Percentiles rank a stretch among this genome's conserved stretches.
Conservation (phyloP, 2,797 vertebrate genomes). For the Dendrocincla fuliginosa region DNA sequence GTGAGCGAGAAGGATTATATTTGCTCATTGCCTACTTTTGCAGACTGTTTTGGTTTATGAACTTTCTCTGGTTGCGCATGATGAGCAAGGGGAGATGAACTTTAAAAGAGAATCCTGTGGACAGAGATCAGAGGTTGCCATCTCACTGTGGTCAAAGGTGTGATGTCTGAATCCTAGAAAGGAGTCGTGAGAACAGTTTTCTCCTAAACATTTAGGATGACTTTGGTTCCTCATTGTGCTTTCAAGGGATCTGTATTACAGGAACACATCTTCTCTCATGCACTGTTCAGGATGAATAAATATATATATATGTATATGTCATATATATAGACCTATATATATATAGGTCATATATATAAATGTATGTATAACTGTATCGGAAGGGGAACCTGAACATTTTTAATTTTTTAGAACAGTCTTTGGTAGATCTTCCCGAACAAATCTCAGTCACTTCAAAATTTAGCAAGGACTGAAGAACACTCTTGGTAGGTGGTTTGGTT, state of each 20-base stretch:
- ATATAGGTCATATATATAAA: background rate
- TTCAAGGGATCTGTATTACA: background rate
- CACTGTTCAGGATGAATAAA: background rate
- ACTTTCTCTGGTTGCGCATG: background rate
- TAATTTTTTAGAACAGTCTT: background rate
- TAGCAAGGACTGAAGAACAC: background rate
- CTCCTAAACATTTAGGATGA: background rate
- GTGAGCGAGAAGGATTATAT: background rate
- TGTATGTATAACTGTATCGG: background rate
- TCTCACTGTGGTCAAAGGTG: background rate
- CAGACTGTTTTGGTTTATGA: background rate
- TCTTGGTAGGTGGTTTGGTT: background rate
- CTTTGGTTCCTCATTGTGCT: background rate
- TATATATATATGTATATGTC: background rate
- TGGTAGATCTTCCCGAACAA: background rate
- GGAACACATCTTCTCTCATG: background rate
- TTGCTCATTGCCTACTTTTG: background rate
- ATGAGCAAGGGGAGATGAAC: background rate
- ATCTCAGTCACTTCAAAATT: background rate
- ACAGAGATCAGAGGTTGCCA: background rate
- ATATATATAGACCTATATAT: background rate
- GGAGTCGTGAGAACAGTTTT: background rate
- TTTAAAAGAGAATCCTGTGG: background rate
- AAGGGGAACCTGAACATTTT: background rate
- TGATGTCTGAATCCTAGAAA: background rate